Conservation (phyloP, 2,113 vertebrate genomes). For the Oriolus oriolus region DNA sequence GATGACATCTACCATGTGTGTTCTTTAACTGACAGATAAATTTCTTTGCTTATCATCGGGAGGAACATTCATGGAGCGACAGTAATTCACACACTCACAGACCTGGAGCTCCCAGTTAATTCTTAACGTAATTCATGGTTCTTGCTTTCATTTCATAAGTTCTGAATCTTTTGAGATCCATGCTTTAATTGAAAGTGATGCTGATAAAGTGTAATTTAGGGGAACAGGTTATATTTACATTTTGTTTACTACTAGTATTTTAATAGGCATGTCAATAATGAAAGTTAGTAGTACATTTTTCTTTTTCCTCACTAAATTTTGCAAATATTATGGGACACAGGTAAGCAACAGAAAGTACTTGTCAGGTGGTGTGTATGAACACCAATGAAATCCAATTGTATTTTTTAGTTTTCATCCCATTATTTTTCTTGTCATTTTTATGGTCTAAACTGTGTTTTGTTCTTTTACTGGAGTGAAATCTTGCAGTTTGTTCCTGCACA, state of each 20-base stretch:
- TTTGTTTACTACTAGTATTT: background rate
- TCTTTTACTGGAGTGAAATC: background rate
- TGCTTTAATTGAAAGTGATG: background rate
- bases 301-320: background rate
- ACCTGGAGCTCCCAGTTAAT: background rate
- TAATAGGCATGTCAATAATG: background rate
- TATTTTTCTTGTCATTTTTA: background rate
- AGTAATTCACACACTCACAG: background rate
- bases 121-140: background rate
- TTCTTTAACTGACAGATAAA: background rate
- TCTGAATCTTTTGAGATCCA: background rate
- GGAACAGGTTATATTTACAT: background rate
- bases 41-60: background rate
- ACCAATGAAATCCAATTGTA: background rate
- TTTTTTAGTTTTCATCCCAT: background rate
- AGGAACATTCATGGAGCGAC: background rate
- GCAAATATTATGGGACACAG: background rate
- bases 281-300: background rate
- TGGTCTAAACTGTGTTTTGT: rapidly evolving
- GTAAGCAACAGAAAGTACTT: background rate
- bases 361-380: background rate
- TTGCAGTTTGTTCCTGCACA: background rate
- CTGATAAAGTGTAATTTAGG: background rate
- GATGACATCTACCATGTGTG: background rate
- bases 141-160: background rate